Percentiles rank a stretch among this genome's conserved stretches.
phyloP scores from a whole-genome alignment of 2,888 invertebrate species.

The Aleiodes leptofemur region DNA sequence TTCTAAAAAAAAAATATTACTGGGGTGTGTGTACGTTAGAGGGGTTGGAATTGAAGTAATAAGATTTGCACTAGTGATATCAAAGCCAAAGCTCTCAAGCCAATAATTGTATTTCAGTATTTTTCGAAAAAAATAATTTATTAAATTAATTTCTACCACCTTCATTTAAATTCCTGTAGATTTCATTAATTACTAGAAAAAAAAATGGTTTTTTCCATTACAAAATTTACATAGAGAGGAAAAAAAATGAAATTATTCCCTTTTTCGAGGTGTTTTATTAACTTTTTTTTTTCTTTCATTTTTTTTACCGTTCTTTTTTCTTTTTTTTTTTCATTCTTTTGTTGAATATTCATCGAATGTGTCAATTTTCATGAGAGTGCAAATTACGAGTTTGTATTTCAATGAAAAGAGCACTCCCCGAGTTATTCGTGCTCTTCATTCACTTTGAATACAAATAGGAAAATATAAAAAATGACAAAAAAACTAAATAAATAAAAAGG shows the following conservation, averaged over 20 bases:
- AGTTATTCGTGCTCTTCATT: slow-evolving; percentile 46
- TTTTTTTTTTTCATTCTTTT: slow-evolving; percentile 1
- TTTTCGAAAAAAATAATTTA: slow-evolving; percentile 4
- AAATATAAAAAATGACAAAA: not conserved
- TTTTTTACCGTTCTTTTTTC: not conserved
- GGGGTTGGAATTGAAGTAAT: slow-evolving; percentile 43
- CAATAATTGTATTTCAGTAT: not conserved
- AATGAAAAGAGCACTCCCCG: slow-evolving; percentile 48
- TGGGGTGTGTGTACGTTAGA: not conserved
- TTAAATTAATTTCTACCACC: not conserved
- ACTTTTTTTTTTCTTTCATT: not conserved
- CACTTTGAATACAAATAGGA: slow-evolving; percentile 39
- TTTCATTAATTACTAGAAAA: not conserved
- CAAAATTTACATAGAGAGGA: not conserved
- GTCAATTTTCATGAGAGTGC: slow-evolving; percentile 43
- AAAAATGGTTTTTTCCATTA: not conserved
- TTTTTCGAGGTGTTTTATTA: too few species aligned
- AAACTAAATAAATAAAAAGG: too few species aligned
- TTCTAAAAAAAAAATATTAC: not conserved
- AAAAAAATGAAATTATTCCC: slow-evolving; percentile 3
- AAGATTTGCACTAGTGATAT: slow-evolving; percentile 45
- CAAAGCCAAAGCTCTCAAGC: slow-evolving; percentile 1
- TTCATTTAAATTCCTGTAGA: not conserved
- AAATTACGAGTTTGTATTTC: slow-evolving; percentile 46
- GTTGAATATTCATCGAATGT: slow-evolving; percentile 36